Evolutionary conservation across 2,888 invertebrate genomes (phyloP).

Genomic region (Mylabris sibirica): DNA sequence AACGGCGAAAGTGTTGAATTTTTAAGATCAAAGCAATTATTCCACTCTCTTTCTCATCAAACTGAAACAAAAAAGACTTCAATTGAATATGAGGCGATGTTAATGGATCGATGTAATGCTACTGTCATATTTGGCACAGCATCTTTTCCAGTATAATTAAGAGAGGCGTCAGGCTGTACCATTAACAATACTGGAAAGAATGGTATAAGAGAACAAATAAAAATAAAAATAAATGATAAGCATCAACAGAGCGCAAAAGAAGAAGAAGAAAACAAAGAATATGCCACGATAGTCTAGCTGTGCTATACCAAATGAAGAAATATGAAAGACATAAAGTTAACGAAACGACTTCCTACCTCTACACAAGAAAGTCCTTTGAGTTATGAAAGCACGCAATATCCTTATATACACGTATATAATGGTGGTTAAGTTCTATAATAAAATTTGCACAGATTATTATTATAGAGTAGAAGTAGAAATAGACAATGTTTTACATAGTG

Average conservation of each 20-base stretch:
- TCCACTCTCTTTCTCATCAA: neutral
- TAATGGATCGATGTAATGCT: conserved; percentile 6
- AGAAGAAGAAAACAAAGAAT: conserved; percentile 43
- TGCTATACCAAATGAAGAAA: conserved; percentile 60
- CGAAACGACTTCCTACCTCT: conserved; percentile 55
- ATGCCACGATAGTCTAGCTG: conserved; percentile 37
- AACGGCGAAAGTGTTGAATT: neutral
- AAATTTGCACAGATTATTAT: conserved; percentile 28
- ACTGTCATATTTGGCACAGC: neutral
- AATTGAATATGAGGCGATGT: neutral
- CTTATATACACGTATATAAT: conserved; percentile 44
- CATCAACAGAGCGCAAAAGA: conserved; percentile 40
- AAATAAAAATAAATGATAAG: conserved; percentile 42
- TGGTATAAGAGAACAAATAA: too few relatives aligned
- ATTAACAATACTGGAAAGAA: conserved; percentile 28
- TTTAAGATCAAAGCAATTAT: neutral
- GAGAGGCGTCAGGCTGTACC: conserved; percentile 10
- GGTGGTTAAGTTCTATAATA: conserved; percentile 36
- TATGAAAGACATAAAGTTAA: conserved; percentile 61
- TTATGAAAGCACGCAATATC: conserved; percentile 56
- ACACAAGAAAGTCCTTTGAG: conserved; percentile 51
- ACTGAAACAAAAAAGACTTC: neutral
- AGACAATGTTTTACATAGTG: conserved; percentile 13
- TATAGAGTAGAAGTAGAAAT: conserved; percentile 25
- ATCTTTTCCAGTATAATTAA: conserved; percentile 15